A percentile compares a stretch with the other conserved stretches of the same genome.
These are phyloP conservation scores for Epiblema foenella DNA, from an alignment of 2,888 invertebrate genomes.

Conservation along the genomic window DNA sequence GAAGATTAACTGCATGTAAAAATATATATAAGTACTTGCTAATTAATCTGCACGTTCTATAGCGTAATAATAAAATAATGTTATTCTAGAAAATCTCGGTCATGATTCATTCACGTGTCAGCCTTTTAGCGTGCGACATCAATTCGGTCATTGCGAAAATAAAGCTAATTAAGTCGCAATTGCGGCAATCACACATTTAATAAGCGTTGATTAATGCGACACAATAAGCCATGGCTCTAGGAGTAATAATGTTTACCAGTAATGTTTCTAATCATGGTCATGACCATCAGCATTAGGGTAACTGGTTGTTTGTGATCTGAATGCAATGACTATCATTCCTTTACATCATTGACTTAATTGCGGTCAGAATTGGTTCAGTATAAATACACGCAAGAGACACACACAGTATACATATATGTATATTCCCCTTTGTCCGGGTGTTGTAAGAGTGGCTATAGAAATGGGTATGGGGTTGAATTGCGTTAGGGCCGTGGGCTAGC, in stretches of 20 bases:
- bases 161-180: not conserved
- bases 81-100: not conserved
- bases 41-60: no score
- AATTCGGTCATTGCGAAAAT: conserved; percentile 17
- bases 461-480: no score
- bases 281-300: conserved; percentile 18
- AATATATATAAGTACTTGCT: no score
- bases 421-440: no score
- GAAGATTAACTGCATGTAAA: no score
- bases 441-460: no score
- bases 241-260: conserved; percentile 9
- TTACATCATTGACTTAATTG: not conserved
- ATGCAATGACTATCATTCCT: not conserved
- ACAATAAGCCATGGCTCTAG: not conserved
- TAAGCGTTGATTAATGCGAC: conserved; percentile 4
- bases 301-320: not conserved
- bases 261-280: conserved; percentile 11
- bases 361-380: not conserved
- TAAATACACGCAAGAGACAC: no score
- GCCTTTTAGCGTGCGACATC: not conserved
- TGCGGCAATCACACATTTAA: conserved; percentile 18
- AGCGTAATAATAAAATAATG: not conserved
- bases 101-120: not conserved
- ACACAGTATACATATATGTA: no score
- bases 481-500: no score